Evolutionary conservation across 2,888 invertebrate genomes (phyloP), one percentile per base, ranked within the genome.

Genomic region (Chymomyza caudatula): DNA sequence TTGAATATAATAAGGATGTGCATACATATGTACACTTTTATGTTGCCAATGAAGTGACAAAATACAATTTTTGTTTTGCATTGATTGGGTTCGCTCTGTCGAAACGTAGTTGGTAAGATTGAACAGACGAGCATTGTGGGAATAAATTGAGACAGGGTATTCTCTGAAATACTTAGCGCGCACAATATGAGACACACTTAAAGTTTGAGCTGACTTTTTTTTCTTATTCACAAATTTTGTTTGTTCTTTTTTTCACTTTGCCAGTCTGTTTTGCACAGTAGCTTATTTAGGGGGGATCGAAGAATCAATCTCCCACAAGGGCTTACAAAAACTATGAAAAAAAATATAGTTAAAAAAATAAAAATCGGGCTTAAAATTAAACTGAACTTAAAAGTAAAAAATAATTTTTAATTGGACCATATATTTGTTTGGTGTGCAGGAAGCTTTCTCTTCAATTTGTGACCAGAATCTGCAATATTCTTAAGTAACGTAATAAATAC

Each of bases 21-120:
- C 25, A 37, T 52, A 60, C 70, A 49, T 78, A 85, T 78, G 74
- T 86, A 86, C 85, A 78, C 74, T 84, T 84, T 83, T 83, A 83
- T 85, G 86, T 79, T 84, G 78, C 75, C 86, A 83, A 81, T 85
- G 85, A 81, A 81, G 85, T 80, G 85, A 80, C 71, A 71, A 81
- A 74, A 83, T 74, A 70, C 75, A 73, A 83, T 78, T 77, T 69
- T 80, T 71, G 77, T 85, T 81, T 85, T 81, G 84, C 80, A 81
- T 81, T 81, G 80, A 81, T 81, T 81, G 80, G 29, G 29, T 37
- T 37, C 76, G 69, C 85, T 86, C 80, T 86, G 75, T 71, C 13
- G 19, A 22, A 5, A 17, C 11, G 51, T 51, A 51, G 51, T 51
- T 20, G 51, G 2, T 51, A 71, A 77, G 80, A 83, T 81, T 81